These are phyloP conservation scores for Amphibalanus amphitrite DNA, from an alignment of 1,140 invertebrate species.

Conservation along the genomic window DNA sequence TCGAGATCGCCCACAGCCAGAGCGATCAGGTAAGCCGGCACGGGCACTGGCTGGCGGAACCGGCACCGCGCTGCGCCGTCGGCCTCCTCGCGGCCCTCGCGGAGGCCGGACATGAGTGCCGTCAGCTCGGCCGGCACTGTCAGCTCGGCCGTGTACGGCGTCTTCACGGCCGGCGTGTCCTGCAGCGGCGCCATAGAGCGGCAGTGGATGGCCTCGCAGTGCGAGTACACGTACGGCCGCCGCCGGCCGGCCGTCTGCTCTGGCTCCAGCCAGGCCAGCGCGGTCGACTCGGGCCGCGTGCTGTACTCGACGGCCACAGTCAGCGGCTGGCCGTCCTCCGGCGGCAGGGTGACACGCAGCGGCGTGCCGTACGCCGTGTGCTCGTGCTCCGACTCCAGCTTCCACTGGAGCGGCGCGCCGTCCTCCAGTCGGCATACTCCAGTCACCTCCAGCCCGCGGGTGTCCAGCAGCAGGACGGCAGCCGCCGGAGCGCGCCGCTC, in stretches of 20 bases:
- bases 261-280: conserved; percentile 73
- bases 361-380: too few relatives aligned
- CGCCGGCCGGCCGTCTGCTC: conserved; percentile 72
- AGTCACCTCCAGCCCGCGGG: too few relatives aligned
- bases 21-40: conserved; percentile 49
- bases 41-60: conserved; percentile 24
- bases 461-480: too few relatives aligned
- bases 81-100: conserved; percentile 23
- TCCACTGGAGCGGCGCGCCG: too few relatives aligned
- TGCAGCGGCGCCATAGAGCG: conserved; percentile 79
- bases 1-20: conserved; percentile 71
- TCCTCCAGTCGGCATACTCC: too few relatives aligned
- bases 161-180: conserved; percentile 82
- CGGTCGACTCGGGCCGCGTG: conserved; percentile 37
- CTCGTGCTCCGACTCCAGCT: too few relatives aligned
- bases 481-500: too few relatives aligned
- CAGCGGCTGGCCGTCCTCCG: too few relatives aligned
- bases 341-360: too few relatives aligned
- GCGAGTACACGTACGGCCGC: conserved; percentile 79
- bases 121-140: conserved; percentile 53
- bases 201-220: conserved; percentile 80
- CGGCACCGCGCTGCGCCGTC: conserved; percentile 17
- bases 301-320: too few relatives aligned
- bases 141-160: conserved; percentile 63
- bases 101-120: conserved; percentile 76